Conservation (phyloP, 1,140 invertebrate genomes). For the Drosophila serrata region DNA sequence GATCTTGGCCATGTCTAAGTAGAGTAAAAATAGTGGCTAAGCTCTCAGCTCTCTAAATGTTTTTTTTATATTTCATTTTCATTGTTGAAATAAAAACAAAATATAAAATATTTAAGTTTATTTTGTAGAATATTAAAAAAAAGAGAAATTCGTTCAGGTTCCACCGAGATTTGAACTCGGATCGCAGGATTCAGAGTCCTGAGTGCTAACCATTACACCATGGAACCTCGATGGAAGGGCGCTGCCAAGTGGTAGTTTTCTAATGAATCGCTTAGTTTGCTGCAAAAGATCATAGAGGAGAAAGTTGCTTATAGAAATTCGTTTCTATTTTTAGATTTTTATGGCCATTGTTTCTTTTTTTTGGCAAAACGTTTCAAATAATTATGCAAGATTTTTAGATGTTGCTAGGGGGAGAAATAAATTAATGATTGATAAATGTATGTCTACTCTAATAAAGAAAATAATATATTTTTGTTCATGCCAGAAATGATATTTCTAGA, state of each 20-base stretch:
- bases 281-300: constrained; percentile 21
- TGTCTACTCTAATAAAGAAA: too few species aligned
- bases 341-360: constrained; percentile 5
- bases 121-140: not conserved
- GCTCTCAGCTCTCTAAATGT: too few species aligned
- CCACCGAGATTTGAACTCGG: constrained; percentile 94
- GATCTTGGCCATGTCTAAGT: not conserved
- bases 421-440: constrained; percentile 1
- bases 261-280: constrained; percentile 6
- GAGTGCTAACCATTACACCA: constrained; percentile 97
- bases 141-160: constrained; percentile 85
- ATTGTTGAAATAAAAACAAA: not conserved
- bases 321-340: constrained; percentile 26
- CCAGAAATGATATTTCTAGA: too few species aligned
- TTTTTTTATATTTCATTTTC: not conserved
- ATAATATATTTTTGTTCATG: too few species aligned
- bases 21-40: not conserved
- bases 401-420: constrained; percentile 11
- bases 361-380: not conserved
- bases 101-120: not conserved
- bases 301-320: constrained; percentile 22
- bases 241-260: constrained; percentile 20
- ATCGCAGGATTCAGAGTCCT: constrained; percentile 96
- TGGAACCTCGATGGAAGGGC: constrained; percentile 86
- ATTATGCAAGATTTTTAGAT: not conserved